Conservation (phyloP, 2,113 vertebrate genomes). For the Catharus fuscescens region DNA sequence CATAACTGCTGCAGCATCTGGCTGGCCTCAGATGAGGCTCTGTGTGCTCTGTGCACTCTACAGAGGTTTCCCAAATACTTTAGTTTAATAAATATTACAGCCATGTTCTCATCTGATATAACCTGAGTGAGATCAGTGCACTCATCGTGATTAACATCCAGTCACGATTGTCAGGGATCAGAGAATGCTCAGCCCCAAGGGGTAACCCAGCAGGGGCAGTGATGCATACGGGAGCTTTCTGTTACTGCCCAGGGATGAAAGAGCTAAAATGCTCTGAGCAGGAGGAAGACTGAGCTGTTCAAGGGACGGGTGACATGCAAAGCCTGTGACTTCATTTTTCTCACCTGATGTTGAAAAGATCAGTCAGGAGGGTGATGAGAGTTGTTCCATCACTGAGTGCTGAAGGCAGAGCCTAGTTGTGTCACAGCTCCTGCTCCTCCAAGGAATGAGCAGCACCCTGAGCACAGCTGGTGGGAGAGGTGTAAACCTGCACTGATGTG, state of each 20-base stretch:
- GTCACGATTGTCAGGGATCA: fast-evolving
- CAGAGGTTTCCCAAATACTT: background rate
- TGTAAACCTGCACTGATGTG: fast-evolving
- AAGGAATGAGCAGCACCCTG: fast-evolving
- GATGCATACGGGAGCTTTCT: fast-evolving
- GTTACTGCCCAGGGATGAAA: fast-evolving
- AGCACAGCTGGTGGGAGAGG: fast-evolving
- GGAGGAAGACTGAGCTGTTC: background rate
- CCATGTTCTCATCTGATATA: fast-evolving
- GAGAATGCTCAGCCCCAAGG: background rate
- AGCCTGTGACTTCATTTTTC: fast-evolving
- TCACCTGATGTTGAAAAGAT: fast-evolving
- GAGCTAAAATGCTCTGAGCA: fast-evolving
- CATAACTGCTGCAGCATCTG: background rate
- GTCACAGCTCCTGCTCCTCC: background rate
- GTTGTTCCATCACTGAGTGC: fast-evolving
- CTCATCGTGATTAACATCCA: fast-evolving
- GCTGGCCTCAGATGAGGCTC: background rate
- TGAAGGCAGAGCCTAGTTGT: fast-evolving
- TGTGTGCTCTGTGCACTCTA: background rate
- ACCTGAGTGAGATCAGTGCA: background rate
- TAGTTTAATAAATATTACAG: background rate
- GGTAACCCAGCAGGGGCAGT: background rate
- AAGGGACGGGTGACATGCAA: fast-evolving
- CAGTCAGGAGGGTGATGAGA: background rate